phyloP scores from a whole-genome alignment of 2,888 invertebrate genomes.

The Pseudoips prasinana region DNA sequence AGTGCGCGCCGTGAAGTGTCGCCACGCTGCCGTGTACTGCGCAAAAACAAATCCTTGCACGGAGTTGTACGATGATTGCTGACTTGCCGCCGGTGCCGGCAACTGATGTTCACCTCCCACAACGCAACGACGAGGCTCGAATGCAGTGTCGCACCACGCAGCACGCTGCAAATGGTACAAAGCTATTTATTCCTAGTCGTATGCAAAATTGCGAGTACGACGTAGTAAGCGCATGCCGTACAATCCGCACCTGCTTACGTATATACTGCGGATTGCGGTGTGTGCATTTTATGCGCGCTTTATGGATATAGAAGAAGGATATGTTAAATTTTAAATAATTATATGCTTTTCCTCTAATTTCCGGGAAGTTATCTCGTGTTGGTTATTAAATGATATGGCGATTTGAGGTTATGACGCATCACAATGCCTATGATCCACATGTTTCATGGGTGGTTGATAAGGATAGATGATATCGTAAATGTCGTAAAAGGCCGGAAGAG shows the following conservation, averaged over 20 bases:
- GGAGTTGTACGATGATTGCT: constrained; percentile 57
- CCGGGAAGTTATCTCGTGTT: no score
- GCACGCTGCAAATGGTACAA: constrained; percentile 53
- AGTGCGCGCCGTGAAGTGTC: constrained; percentile 58
- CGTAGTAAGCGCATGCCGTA: constrained; percentile 41
- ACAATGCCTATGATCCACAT: constrained; percentile 4
- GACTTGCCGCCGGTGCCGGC: constrained; percentile 54
- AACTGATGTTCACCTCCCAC: constrained; percentile 46
- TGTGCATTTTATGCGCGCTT: constrained; percentile 11
- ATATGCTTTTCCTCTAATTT: no score
- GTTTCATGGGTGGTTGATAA: constrained; percentile 36
- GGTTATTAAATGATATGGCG: no score
- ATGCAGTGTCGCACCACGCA: constrained; percentile 34
- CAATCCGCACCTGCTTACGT: constrained; percentile 13
- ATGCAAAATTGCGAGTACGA: constrained; percentile 38
- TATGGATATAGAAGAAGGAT: background rate
- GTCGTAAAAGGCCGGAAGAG: constrained; percentile 53
- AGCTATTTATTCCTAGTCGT: constrained; percentile 48
- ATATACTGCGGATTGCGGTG: constrained; percentile 16
- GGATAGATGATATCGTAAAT: constrained; percentile 43
- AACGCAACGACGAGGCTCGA: constrained; percentile 32
- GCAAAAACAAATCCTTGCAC: constrained; percentile 36
- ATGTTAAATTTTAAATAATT: no score
- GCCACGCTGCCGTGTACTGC: constrained; percentile 31
- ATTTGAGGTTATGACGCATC: no score